These are phyloP conservation scores for Anabacerthia variegaticeps DNA, from an alignment of 2,797 vertebrate genomes.

Conservation along the genomic window DNA sequence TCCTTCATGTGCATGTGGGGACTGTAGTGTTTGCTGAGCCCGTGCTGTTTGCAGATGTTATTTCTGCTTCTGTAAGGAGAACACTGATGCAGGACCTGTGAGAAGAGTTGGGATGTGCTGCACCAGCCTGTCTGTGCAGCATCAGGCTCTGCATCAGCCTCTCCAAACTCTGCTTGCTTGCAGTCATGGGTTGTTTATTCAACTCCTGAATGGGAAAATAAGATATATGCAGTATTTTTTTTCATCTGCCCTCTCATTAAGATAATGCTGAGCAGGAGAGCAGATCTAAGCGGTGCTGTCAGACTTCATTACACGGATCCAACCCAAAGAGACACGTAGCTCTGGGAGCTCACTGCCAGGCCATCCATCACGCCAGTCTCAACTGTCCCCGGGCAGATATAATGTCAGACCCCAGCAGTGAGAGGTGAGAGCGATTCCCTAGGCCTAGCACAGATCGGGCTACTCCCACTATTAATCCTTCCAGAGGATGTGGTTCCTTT, in stretches of 20 bases:
- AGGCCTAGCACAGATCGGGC: neutral
- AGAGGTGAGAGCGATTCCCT: neutral
- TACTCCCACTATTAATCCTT: neutral
- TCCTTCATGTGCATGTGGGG: neutral
- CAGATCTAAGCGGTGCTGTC: neutral
- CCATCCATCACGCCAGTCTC: neutral
- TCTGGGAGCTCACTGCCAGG: neutral
- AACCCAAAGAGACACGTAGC: neutral
- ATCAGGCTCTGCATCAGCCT: neutral
- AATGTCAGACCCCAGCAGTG: neutral
- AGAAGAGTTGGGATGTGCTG: neutral
- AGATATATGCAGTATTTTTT: neutral
- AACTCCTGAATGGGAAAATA: neutral
- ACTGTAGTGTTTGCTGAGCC: neutral
- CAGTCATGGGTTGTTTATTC: neutral
- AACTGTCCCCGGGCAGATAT: neutral
- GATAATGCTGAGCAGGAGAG: neutral
- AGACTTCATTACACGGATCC: neutral
- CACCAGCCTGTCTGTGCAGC: neutral
- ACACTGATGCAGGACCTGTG: accelerated
- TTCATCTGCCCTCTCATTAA: neutral
- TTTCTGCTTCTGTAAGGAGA: neutral
- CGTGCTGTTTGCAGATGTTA: neutral
- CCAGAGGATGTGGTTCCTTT: neutral
- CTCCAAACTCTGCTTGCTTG: neutral